Evolutionary conservation across 2,113 vertebrate genomes (phyloP), one percentile per base, ranked within the genome.

Genomic region (Sceloporus undulatus): DNA sequence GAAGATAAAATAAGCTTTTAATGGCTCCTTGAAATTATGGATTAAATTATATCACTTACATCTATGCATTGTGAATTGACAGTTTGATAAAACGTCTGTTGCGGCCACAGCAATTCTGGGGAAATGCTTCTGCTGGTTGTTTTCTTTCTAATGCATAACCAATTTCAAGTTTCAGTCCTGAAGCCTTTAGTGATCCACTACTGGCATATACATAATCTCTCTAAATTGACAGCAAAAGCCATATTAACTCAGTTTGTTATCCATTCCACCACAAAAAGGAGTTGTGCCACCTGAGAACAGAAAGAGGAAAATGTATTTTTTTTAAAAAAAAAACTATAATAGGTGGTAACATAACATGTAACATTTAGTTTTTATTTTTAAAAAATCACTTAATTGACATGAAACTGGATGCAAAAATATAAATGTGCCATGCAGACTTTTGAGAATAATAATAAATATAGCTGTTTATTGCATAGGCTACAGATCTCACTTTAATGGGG

Each of bases 211-310:
- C 65, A n/a, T 66, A 82, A 71, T 70, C 9, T 82, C 62, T 71
- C 79, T 70, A 86, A 86, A 86, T 59, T 78, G 79, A 70, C 73
- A 86, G 27, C 54, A 78, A 82, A 59, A 89, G 52, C 34, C 3
- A 59, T n/a, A 71, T 78, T 82, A 82, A 70, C 62, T 76, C 73
- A 86, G 65, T 11, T 62, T 76, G 25, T 78, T 71, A 82, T 59
- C 62, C 74, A 4, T 34, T 71, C 5, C 40, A 34, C 40, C 77
- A 62, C 62, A 59, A 34, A 82, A 54, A 85, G 29, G 62, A 84
- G 9, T n/a, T 54, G 19, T 11, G 18, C 81, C 65, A 23, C 11
- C 34, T 79, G 81, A 84, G 34, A 54, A 71, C 48, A 71, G 16
- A 84, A 9, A 25, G 27, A 21, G 6, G 19, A 40, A 52, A 78